Evolutionary conservation across 2,113 vertebrate genomes (phyloP), one percentile per base, ranked within the genome.

Genomic region (Dicaeum eximium): DNA sequence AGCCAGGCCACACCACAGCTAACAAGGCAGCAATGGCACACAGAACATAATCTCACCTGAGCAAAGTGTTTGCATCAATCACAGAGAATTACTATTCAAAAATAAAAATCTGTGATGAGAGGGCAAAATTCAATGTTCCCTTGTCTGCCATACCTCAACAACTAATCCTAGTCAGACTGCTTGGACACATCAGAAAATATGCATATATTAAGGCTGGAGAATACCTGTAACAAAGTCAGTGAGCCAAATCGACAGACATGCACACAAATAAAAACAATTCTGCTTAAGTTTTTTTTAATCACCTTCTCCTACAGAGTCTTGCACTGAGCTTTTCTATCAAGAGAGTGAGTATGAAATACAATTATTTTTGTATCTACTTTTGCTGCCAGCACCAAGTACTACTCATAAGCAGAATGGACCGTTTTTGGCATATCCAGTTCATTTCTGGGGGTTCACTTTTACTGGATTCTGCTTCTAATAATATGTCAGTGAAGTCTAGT

Each of bases 321-420:
- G 54, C 30, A 54, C 6, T 50, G 27, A 74, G 48, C 9, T 62
- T 66, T 86, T 70, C 51, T 35, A 18, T 50, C n/a, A 40, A 18
- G 9, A 40, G 18, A 54, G 72, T 33, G 7, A 60, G 7, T 37
- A 94, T 2, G n/a, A 88, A 92, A 80, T n/a, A 66, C 17, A 86
- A 74, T 56, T 95, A 74, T 27, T 77, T 77, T 93, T 37, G 7
- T n/a, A 81, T 28, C 38, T 57, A 15, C 25, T 56, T 80, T 44
- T 66, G 14, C 23, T 72, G 22, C 64, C 20, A 92, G 47, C 21
- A 60, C 13, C 0, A 1, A 83, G 60, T 16, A 48, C 50, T 50
- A 56, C 15, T 38, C 6, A 20, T 1, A 28, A 0, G 2, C 37
- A 86, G 33, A 88, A 71, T 0, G 15, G 21, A 33, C 5, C 47